Base-by-base conservation (phyloP, 1,140 invertebrate species). In the Eueides isabella region DNA sequence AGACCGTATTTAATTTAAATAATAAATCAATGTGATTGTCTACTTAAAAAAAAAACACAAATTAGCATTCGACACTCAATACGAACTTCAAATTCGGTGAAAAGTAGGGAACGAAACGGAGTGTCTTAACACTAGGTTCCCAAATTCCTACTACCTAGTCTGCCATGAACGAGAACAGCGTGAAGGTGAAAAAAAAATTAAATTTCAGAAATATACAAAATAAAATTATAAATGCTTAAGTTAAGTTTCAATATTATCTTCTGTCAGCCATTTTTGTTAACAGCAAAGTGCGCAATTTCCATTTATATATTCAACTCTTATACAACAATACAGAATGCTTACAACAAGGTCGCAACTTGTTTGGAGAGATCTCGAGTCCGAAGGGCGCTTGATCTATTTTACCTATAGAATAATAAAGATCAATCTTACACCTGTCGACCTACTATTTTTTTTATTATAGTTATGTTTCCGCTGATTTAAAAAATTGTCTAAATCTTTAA, bases 361-460 rank as follows among this genome's bases (percentile, higher is more conserved):
- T 64, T 75, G 44, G 28, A 75, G 67, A 65, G 67, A 55, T 35
- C 73, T 75, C 73, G 63, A 70, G 66, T 3, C 66, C 66, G 44
- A 71, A 75, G 61, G 73, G 63, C 41, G 44, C 73, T 75, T 67
- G 64, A 67, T 75, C 73, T 75, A 69, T 71, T 74, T 70, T 74
- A 67, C 65, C 55, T 72, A 63, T 69, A 62, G 33, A 31, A 73
- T 31, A 68, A 55, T 63, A 65, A 68, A 73, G 72, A 73, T 63
- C 71, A 72, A 55, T 55, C 19, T 55, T 23, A 55, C 48, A 55
- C 48, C 48, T 55, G 23, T 23, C 48, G 19, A 55, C 23, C 9
- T 26, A 9, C 19, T 7, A 23, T 55, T 55, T 48, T 48, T 19
- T 2, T 44, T 19, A 44, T 44, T 6, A 7, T 19, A 38, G 35